These are phyloP conservation scores for Imbricaverruca yamaguchii DNA, from an alignment of 2,888 invertebrate genomes.

Conservation along the genomic window DNA sequence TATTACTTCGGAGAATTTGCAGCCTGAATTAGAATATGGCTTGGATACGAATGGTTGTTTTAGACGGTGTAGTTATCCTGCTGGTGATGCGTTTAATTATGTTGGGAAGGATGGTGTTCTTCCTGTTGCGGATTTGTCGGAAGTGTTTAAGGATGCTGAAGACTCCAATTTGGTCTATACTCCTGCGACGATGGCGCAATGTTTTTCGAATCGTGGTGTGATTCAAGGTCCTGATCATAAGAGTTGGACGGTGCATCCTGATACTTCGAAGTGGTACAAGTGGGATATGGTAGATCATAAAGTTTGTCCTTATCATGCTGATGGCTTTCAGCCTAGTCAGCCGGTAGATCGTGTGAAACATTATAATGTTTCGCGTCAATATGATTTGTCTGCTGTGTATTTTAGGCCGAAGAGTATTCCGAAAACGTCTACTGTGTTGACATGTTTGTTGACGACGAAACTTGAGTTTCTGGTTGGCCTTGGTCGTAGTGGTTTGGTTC, in stretches of 20 bases:
- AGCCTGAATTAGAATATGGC: background rate
- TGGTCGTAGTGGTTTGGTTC: too few relatives aligned
- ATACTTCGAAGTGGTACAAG: too few relatives aligned
- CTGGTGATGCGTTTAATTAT: background rate
- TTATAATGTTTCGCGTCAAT: background rate
- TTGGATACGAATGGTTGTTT: background rate
- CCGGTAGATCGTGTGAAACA: background rate
- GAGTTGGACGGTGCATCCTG: background rate
- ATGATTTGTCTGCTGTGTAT: background rate
- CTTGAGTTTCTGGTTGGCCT: too few relatives aligned
- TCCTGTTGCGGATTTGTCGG: background rate
- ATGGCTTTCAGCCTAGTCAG: background rate
- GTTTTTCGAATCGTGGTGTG: background rate
- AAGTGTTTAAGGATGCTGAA: background rate
- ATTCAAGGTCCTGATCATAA: background rate
- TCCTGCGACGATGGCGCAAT: background rate
- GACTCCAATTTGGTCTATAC: background rate
- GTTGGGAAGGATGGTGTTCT: background rate
- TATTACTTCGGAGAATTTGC: background rate
- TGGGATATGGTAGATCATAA: background rate
- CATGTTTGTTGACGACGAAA: too few relatives aligned
- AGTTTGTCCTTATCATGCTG: background rate
- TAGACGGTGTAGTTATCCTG: background rate
- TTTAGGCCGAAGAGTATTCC: too few relatives aligned
- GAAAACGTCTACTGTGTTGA: too few relatives aligned